phyloP scores from a whole-genome alignment of 2,888 invertebrate genomes.

The Thymelicus sylvestris region DNA sequence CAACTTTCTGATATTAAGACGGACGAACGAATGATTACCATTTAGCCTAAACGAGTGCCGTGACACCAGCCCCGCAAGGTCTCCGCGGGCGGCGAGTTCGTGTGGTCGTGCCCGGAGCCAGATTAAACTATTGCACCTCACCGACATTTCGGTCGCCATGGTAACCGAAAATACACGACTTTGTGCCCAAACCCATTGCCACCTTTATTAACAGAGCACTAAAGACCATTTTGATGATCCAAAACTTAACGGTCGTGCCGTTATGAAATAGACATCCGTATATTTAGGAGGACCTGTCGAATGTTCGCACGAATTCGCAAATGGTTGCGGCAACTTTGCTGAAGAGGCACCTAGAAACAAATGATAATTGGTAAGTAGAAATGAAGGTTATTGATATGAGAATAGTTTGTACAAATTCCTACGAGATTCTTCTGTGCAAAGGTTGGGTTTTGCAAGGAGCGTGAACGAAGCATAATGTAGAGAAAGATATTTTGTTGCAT shows the following conservation, averaged over 20 bases:
- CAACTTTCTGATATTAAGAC: too few relatives aligned
- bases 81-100: constrained; percentile 65
- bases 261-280: constrained; percentile 63
- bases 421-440: constrained; percentile 9
- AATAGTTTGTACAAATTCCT: constrained; percentile 12
- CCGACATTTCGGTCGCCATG: constrained; percentile 73
- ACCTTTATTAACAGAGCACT: constrained; percentile 8
- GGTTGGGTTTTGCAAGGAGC: constrained; percentile 25
- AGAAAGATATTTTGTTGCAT: constrained; percentile 16
- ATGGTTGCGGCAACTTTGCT: constrained; percentile 52
- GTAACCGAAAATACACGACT: constrained; percentile 73
- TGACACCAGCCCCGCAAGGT: constrained; percentile 58
- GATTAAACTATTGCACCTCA: constrained; percentile 76
- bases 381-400: constrained; percentile 36
- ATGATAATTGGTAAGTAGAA: constrained; percentile 35
- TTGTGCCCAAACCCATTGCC: constrained; percentile 29
- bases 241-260: constrained; percentile 51
- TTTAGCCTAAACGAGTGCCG: constrained; percentile 11
- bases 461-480: constrained; percentile 13
- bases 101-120: constrained; percentile 70
- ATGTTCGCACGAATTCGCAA: constrained; percentile 58
- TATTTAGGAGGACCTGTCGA: constrained; percentile 56
- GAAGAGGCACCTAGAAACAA: constrained; percentile 40
- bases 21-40: neutral
- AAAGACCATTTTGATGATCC: constrained; percentile 33